Evolutionary conservation across 2,797 vertebrate genomes (phyloP), one percentile per base, ranked within the genome.

Genomic region (Tympanoctomys barrerae): DNA sequence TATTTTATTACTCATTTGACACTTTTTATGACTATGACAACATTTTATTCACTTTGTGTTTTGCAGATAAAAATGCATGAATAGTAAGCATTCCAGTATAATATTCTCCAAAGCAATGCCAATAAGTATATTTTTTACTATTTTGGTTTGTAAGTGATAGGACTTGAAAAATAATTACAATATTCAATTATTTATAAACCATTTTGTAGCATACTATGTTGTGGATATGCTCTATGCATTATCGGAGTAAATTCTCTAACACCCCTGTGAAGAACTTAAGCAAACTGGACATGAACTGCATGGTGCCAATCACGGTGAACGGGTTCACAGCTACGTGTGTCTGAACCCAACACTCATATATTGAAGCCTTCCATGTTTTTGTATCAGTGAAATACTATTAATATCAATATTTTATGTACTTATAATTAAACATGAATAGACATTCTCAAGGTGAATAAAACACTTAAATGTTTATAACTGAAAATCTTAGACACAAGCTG

Each of bases 201-300:
- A 39, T 39, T n/a, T 0, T 80, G 1, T 75, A 49, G 77, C 21
- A 18, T 26, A 42, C 8, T 62, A 12, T 64, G 62, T 1, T n/a
- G 79, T 19, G 12, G 4, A 71, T 21, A 68, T 26, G 57, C 7
- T 81, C 11, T 42, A 66, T 46, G 57, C 57, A 84, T 79, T 66
- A 75, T 59, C 70, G 86, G 22, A n/a, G 12, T 79, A 87, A 92
- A 87, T 84, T 94, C 39, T 87, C 71, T 68, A 73, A 62, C 2
- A 70, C 5, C 16, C 22, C 24, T 68, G 3, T 46, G 33, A 11
- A 73, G 12, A 79, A 39, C 33, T 33, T 68, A 82, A 88, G 24
- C 42, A 92, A 90, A 92, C 31, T 12, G 86, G 93, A 46, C 64
- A 6, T 31, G 71, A 86, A 33, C 39, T 87, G 10, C 2, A 71